phyloP scores from a whole-genome alignment of 2,113 vertebrate genomes.

The Periophthalmus modestus region DNA sequence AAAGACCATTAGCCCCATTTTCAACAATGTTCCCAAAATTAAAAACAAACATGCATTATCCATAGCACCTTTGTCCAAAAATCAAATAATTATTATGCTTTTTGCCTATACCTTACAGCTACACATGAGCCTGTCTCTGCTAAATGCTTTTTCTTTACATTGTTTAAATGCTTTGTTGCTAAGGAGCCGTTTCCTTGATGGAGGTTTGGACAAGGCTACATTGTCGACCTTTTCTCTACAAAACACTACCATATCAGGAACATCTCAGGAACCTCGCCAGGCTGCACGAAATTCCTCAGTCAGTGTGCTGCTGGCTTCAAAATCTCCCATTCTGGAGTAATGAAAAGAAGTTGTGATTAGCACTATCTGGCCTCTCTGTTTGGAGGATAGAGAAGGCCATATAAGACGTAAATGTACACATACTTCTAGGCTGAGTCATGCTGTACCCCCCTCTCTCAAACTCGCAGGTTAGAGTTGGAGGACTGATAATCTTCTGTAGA shows the following conservation, averaged over 20 bases:
- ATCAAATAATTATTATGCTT: no score
- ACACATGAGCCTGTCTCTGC: not conserved
- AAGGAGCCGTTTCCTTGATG: not conserved
- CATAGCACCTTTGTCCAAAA: not conserved
- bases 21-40: not conserved
- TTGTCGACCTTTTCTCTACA: conserved; percentile 24
- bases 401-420: conserved; percentile 68
- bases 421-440: conserved; percentile 69
- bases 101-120: not conserved
- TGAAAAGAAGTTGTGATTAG: conserved; percentile 56
- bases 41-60: no score
- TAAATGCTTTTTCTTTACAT: conserved; percentile 28
- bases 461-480: conserved; percentile 40
- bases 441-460: conserved; percentile 10
- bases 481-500: conserved; percentile 63
- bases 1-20: not conserved
- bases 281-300: conserved; percentile 26
- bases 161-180: conserved; percentile 8
- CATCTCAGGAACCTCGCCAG: conserved; percentile 60
- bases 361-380: conserved; percentile 43
- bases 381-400: conserved; percentile 34
- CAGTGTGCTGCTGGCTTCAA: conserved; percentile 24
- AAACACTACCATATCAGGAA: conserved; percentile 65
- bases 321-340: conserved; percentile 52
- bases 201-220: conserved; percentile 19